Conservation (phyloP, 2,113 vertebrate species). For the Dolichotis patagonum region DNA sequence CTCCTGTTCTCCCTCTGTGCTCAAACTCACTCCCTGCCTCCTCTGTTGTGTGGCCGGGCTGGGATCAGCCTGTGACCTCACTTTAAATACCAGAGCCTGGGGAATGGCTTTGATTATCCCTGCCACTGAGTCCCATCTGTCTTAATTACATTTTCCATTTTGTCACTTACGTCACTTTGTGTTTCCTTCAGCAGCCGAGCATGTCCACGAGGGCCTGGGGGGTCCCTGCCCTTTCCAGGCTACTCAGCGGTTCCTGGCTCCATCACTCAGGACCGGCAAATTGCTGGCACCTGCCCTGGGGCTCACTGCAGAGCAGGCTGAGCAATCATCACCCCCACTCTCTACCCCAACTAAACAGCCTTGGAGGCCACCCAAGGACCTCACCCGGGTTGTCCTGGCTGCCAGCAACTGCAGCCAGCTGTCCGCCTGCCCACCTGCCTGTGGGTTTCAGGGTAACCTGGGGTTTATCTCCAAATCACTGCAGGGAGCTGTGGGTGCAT, state of each 20-base stretch:
- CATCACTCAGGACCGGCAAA: slow-evolving; percentile 53
- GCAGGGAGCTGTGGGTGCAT: slow-evolving; percentile 43
- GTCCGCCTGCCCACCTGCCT: neutral
- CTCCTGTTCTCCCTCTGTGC: neutral
- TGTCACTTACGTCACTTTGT: slow-evolving; percentile 63
- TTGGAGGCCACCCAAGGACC: slow-evolving; percentile 51
- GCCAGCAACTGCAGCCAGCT: slow-evolving; percentile 50
- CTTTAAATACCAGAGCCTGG: slow-evolving; percentile 65
- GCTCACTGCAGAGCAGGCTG: neutral
- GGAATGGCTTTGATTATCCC: slow-evolving; percentile 53
- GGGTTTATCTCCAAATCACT: slow-evolving; percentile 60
- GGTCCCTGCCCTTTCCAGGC: neutral
- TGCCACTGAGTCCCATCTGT: slow-evolving; percentile 63
- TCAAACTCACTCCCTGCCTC: neutral
- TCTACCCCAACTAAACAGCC: slow-evolving; percentile 53
- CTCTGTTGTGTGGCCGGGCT: neutral
- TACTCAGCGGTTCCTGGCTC: neutral
- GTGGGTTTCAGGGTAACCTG: slow-evolving; percentile 68
- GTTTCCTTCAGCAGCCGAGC: slow-evolving; percentile 63
- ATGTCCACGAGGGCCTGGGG: neutral
- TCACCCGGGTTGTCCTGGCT: neutral
- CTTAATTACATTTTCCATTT: slow-evolving; percentile 76
- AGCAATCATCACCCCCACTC: neutral
- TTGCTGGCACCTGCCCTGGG: slow-evolving; percentile 59
- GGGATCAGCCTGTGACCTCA: slow-evolving; percentile 9